Evolutionary conservation across 1,140 invertebrate species (phyloP), one percentile per base, ranked within the genome.

Genomic region (Drosophila cardini): DNA sequence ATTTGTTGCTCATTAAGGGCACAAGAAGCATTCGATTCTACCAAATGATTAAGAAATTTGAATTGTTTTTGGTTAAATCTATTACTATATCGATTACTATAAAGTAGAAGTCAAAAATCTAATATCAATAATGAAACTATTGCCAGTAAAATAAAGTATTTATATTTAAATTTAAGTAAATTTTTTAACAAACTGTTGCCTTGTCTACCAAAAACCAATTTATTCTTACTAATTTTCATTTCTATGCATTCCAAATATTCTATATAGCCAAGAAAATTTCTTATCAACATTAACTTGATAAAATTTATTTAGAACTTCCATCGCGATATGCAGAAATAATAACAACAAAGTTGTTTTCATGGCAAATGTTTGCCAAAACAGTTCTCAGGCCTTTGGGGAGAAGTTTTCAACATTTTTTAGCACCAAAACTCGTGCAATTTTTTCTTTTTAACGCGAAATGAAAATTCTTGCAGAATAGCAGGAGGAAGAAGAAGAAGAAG

Each of bases 361-460:
- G 60, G 18, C 10, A 32, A 56, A 32, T 50, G n/a, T 67, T 21
- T 1, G 4, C 30, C 52, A 15, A 53, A 52, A 38, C 36, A 34
- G 26, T 50, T 43, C 16, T 30, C 30, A 45, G 30, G 40, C 53
- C 30, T n/a, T 67, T 10, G 30, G n/a, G 52, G n/a, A 61, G 13
- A 57, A 32, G 34, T 56, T 57, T 71, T 40, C 56, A 77, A 50
- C 64, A 56, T 36, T 50, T 55, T 70, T 70, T 21, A 62, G 76
- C 58, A 55, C 15, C 61, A 45, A 71, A 71, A 50, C 65, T 76
- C 76, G 70, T 70, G 76, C 68, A 68, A 75, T 64, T 81, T 69
- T 84, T 65, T 63, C 63, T 60, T 69, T 38, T 52, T 38, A 60
- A 69, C 82, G 77, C 67, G 61, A 80, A 83, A 83, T 87, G 84